These are phyloP conservation scores for Amphilophus citrinellus DNA, from an alignment of 2,113 vertebrate species.

Conservation along the genomic window DNA sequence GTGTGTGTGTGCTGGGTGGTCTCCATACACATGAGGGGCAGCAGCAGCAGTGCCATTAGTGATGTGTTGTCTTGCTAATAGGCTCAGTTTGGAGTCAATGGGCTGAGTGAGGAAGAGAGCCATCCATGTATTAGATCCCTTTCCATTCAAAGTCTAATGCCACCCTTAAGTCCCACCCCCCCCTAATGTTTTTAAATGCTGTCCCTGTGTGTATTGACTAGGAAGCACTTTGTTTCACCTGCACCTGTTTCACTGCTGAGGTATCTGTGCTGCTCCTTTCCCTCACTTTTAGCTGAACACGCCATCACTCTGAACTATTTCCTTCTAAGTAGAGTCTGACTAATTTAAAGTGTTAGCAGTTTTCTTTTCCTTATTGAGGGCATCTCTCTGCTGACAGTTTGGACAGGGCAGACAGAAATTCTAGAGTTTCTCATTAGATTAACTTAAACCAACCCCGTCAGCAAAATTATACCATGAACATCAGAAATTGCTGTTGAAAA, in stretches of 20 bases:
- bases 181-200: conserved; percentile 81
- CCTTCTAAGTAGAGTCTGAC: not conserved
- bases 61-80: conserved; percentile 86
- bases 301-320: not conserved
- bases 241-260: conserved; percentile 71
- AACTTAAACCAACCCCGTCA: too few species aligned
- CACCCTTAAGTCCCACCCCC: conserved; percentile 65
- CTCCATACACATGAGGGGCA: conserved; percentile 67
- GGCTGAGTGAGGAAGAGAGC: conserved; percentile 80
- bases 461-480: too few species aligned
- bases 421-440: too few species aligned
- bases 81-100: conserved; percentile 82
- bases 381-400: not conserved
- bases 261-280: conserved; percentile 29
- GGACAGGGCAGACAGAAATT: not conserved
- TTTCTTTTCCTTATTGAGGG: not conserved
- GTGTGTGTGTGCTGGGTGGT: conserved; percentile 72
- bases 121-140: conserved; percentile 81
- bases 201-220: conserved; percentile 77
- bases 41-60: conserved; percentile 78
- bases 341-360: not conserved
- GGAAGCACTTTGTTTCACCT: conserved; percentile 72
- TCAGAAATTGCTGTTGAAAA: too few species aligned
- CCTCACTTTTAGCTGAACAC: not conserved
- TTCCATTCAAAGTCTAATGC: conserved; percentile 85